These are phyloP conservation scores for Zelostemma sp. DNA, from an alignment of 1,140 invertebrate species.

Conservation along the genomic window DNA sequence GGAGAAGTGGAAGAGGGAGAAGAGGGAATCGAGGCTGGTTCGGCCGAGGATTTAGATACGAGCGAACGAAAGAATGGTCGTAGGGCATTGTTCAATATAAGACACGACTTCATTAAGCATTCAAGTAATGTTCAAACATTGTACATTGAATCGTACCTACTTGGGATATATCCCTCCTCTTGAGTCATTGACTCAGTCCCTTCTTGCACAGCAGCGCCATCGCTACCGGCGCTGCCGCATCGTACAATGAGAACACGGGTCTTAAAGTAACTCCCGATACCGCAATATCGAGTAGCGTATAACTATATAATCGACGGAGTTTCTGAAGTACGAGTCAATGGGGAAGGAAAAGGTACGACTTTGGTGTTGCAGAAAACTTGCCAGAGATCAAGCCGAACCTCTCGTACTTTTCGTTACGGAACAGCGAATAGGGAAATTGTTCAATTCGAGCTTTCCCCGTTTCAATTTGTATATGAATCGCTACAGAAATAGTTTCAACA, in stretches of 20 bases:
- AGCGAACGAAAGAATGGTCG: conserved; percentile 52
- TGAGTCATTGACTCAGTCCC: conserved; percentile 18
- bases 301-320: conserved; percentile 54
- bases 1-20: conserved; percentile 32
- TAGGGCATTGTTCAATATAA: conserved; percentile 67
- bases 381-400: conserved; percentile 6
- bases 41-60: conserved; percentile 46
- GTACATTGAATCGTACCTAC: conserved; percentile 49
- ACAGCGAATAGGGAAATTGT: conserved; percentile 34
- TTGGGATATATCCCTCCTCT: conserved; percentile 25
- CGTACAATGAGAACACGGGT: conserved; percentile 62
- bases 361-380: neutral
- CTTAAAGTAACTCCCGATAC: conserved; percentile 57
- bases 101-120: conserved; percentile 67
- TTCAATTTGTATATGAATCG: too few species aligned
- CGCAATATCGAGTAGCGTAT: conserved; percentile 63
- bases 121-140: conserved; percentile 66
- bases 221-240: conserved; percentile 31
- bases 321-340: conserved; percentile 39
- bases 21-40: conserved; percentile 32
- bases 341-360: conserved; percentile 27
- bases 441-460: too few species aligned
- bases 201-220: conserved; percentile 15
- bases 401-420: conserved; percentile 30
- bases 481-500: neutral